Percentiles rank a stretch among this genome's conserved stretches.
phyloP scores from a whole-genome alignment of 2,797 vertebrate species.

The Gymnopithys bicolor region DNA sequence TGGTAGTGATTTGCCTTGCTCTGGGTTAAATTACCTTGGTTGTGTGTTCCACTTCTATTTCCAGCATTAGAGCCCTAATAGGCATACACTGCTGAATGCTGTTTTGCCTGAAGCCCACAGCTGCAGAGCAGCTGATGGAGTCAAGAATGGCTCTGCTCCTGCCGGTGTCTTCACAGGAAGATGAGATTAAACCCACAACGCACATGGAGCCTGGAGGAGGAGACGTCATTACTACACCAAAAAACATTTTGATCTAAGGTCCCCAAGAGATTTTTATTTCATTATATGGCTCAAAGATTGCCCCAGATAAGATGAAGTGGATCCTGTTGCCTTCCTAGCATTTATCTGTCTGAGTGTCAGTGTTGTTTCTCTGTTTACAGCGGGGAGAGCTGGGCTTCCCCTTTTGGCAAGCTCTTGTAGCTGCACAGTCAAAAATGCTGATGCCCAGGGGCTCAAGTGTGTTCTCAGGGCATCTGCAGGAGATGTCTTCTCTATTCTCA shows the following conservation, averaged over 20 bases:
- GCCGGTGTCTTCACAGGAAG: neutral
- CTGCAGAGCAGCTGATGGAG: neutral
- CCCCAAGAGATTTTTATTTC: neutral
- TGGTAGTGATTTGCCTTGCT: neutral
- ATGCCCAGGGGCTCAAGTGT: neutral
- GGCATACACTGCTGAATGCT: neutral
- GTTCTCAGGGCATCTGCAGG: neutral
- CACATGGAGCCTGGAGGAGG: neutral
- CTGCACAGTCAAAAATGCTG: neutral
- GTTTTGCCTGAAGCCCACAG: neutral
- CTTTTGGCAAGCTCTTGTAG: rapidly evolving
- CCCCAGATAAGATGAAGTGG: neutral
- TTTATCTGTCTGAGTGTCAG: neutral
- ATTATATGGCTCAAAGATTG: slow-evolving; percentile 22
- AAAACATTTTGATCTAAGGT: neutral
- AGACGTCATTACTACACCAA: neutral
- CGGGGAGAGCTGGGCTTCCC: neutral
- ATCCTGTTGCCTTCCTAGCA: neutral
- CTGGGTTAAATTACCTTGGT: neutral
- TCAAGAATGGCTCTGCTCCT: neutral
- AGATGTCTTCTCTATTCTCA: neutral
- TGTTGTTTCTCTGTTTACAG: neutral
- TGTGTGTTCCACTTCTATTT: neutral
- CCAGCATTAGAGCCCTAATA: neutral
- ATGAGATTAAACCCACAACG: neutral